Evolutionary conservation across 2,797 vertebrate genomes (phyloP).

Genomic region (Coendou prehensilis): DNA sequence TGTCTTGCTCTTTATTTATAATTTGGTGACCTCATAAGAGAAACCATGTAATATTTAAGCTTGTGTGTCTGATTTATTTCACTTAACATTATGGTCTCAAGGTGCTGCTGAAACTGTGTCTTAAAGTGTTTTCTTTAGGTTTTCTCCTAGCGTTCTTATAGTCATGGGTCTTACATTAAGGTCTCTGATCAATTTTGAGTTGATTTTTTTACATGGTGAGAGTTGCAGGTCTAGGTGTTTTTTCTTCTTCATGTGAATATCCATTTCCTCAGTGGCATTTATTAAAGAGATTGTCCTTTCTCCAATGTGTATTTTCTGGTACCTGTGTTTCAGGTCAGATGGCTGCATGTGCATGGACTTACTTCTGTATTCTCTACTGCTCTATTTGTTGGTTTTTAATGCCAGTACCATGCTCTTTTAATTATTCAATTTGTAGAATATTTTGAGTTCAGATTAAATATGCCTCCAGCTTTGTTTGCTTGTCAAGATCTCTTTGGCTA

Average conservation of each 20-base stretch:
- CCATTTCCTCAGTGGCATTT: not conserved
- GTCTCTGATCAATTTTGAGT: not conserved
- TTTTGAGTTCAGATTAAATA: not conserved
- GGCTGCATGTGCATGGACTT: not conserved
- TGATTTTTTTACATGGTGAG: not conserved
- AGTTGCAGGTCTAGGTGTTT: too few relatives aligned
- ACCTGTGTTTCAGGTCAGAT: not conserved
- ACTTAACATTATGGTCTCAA: not conserved
- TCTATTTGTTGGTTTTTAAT: not conserved
- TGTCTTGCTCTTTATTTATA: not conserved
- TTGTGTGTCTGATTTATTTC: not conserved
- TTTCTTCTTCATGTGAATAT: not conserved
- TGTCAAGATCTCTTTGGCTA: not conserved
- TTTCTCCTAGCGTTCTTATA: not conserved
- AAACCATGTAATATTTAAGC: not conserved
- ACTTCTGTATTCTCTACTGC: not conserved
- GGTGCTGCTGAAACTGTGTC: not conserved
- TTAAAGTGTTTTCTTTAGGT: not conserved
- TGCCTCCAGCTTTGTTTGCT: not conserved
- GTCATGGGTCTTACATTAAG: too few relatives aligned
- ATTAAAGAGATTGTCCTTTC: not conserved
- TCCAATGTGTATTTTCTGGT: not conserved
- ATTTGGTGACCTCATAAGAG: too few relatives aligned
- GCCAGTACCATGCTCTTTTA: not conserved
- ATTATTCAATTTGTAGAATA: not conserved